These are phyloP conservation scores for Mesorhabditis sp. DNA, from an alignment of 2,888 invertebrate species.

Conservation along the genomic window DNA sequence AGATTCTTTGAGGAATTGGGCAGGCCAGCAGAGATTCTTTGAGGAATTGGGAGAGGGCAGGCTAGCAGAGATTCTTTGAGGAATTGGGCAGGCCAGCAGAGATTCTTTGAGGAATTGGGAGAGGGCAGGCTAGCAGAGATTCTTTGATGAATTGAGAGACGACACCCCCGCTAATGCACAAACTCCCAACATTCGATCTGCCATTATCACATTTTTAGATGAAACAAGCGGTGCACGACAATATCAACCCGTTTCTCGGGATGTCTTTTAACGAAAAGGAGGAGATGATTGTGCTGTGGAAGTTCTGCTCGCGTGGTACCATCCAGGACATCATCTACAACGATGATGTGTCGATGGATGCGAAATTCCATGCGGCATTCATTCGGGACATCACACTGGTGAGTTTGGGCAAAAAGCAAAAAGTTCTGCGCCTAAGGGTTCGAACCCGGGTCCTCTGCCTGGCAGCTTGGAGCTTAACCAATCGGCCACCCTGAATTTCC, in stretches of 20 bases:
- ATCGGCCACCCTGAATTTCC: not conserved
- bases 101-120: too few relatives aligned
- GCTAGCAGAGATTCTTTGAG: too few relatives aligned
- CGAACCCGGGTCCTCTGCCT: too few relatives aligned
- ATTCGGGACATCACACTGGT: slow-evolving; percentile 84
- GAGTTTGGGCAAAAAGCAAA: slow-evolving; percentile 1
- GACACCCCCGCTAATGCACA: not conserved
- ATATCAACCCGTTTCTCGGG: slow-evolving; percentile 94
- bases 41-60: too few relatives aligned
- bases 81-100: too few relatives aligned
- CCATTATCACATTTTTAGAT: slow-evolving; percentile 61
- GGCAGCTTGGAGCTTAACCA: too few relatives aligned
- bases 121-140: too few relatives aligned
- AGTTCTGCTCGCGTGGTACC: slow-evolving; percentile 55
- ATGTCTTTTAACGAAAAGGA: slow-evolving; percentile 57
- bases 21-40: too few relatives aligned
- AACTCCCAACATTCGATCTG: slow-evolving; percentile 14
- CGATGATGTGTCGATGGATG: slow-evolving; percentile 91
- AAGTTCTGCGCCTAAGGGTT: too few relatives aligned
- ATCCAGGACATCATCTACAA: slow-evolving; percentile 86
- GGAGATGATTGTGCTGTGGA: slow-evolving; percentile 53
- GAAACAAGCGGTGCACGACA: slow-evolving; percentile 88
- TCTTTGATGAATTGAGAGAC: too few relatives aligned
- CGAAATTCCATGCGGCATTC: slow-evolving; percentile 92
- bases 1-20: too few relatives aligned